Percentiles rank a stretch among this genome's conserved stretches.
Conservation (phyloP, 2,888 invertebrate genomes). For the Drosophila macrospina region DNA sequence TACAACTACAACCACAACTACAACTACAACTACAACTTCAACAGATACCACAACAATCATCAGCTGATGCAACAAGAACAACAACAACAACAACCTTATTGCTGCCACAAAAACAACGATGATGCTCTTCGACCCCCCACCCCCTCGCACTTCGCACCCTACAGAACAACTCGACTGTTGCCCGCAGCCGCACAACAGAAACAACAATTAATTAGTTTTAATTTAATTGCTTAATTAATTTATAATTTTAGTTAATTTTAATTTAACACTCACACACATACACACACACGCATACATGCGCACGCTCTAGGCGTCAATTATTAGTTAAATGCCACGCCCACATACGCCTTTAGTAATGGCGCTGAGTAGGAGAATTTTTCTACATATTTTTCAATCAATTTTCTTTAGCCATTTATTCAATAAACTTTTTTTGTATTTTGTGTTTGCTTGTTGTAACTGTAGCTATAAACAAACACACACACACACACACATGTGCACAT, state of each 20-base stretch:
- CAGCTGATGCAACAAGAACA: slow-evolving; percentile 25
- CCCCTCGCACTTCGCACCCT: slow-evolving; percentile 2
- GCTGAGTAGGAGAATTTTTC: slow-evolving; percentile 16
- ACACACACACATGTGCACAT: slow-evolving; percentile 40
- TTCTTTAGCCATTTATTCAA: slow-evolving; percentile 16
- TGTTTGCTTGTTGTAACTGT: slow-evolving; percentile 54
- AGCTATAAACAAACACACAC: slow-evolving; percentile 28
- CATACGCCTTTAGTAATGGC: slow-evolving; percentile 14
- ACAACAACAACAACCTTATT: slow-evolving; percentile 35
- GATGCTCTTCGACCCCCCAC: slow-evolving; percentile 19
- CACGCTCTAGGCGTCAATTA: slow-evolving; percentile 41
- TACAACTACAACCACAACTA: slow-evolving; percentile 8
- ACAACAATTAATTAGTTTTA: slow-evolving; percentile 47
- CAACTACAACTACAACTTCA: slow-evolving; percentile 29
- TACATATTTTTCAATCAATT: neutral
- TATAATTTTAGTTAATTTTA: slow-evolving; percentile 44
- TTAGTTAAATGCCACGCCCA: slow-evolving; percentile 71
- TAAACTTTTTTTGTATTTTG: slow-evolving; percentile 37
- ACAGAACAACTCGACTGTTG: slow-evolving; percentile 24
- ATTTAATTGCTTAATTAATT: slow-evolving; percentile 59
- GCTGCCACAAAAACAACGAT: slow-evolving; percentile 29
- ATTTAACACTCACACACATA: slow-evolving; percentile 37
- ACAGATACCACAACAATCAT: slow-evolving; percentile 15
- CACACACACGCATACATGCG: slow-evolving; percentile 21
- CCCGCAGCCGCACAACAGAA: slow-evolving; percentile 25